Evolutionary conservation across 2,797 vertebrate genomes (phyloP), one percentile per base, ranked within the genome.

Genomic region (Epinephelus malabaricus): DNA sequence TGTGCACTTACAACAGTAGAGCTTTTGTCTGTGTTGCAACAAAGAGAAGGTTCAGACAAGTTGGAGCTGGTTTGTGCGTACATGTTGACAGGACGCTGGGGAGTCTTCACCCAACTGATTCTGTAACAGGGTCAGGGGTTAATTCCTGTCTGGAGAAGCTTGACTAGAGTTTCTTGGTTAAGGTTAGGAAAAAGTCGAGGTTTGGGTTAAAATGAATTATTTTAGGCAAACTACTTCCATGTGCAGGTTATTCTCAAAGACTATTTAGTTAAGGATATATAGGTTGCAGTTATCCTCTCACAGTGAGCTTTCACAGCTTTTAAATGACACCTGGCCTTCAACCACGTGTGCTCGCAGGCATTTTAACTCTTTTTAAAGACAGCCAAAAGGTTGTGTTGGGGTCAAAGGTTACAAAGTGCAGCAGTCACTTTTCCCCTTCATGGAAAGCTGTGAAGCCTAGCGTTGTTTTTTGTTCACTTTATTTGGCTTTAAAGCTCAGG

Each of bases 21-120:
- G 67, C 82, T 75, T 86, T 90, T 90, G 84, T 92, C 53, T 76
- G 59, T 53, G 61, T 27, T 46, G 64, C 63, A 77, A 46, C 65
- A 55, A 15, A 50, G 50, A 30, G 7, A 63, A 76, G 63, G 13
- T 74, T 73, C 15, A 79, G 81, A 73, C 93, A 79, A 77, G 92
- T 91, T 38, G 1, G 46, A 84, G 83, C 92, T 63, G 59, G 93
- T 88, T 80, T 50, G 67, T 47, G 46, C 59, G 61, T 4, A 18
- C 45, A 17, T 1, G 8, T 27, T 70, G 74, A 77, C 47, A 54
- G 18, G 55, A 19, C 13, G 47, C 2, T 34, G 56, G 12, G 3
- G 40, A 71, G 61, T 64, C 45, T 76, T 82, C 46, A 74, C 47
- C 14, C 47, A 49, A 53, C 9, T 43, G 17, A 66, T 71, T 64